These are phyloP conservation scores for Tarsius wallacei DNA, from an alignment of 2,797 vertebrate species.

Conservation along the genomic window DNA sequence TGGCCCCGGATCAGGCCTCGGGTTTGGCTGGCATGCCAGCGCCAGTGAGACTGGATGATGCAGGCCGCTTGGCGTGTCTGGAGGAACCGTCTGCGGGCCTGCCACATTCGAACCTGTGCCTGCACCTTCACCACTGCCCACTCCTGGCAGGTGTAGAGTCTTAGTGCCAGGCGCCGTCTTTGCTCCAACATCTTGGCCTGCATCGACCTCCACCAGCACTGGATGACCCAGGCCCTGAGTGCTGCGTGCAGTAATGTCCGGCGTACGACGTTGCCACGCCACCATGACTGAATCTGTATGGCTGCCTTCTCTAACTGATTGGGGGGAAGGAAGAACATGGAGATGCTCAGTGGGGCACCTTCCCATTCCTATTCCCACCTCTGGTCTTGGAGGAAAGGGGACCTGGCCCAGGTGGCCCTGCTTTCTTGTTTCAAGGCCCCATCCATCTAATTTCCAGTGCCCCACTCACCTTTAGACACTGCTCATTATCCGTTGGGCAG, in stretches of 20 bases:
- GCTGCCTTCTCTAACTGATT: slow-evolving; percentile 60
- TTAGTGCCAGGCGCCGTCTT: background rate
- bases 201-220: slow-evolving; percentile 79
- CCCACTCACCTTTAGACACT: slow-evolving; percentile 16
- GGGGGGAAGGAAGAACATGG: background rate
- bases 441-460: background rate
- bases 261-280: slow-evolving; percentile 78
- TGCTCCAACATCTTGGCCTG: slow-evolving; percentile 51
- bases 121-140: slow-evolving; percentile 83
- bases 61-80: slow-evolving; percentile 49
- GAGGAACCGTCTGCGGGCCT: slow-evolving; percentile 69
- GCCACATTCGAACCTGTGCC: slow-evolving; percentile 80
- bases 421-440: background rate
- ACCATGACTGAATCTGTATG: slow-evolving; percentile 84
- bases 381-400: background rate
- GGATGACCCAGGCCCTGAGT: slow-evolving; percentile 73
- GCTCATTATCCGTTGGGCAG: background rate
- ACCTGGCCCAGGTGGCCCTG: background rate
- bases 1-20: slow-evolving; percentile 16
- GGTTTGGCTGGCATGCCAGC: slow-evolving; percentile 69
- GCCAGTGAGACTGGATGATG: slow-evolving; percentile 83
- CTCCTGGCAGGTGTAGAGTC: slow-evolving; percentile 78
- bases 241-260: slow-evolving; percentile 7
- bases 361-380: background rate
- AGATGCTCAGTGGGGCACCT: background rate